A percentile compares a stretch with the other conserved stretches of the same genome.
Conservation (phyloP, 2,797 vertebrate genomes). For the Sciurus vulgaris region DNA sequence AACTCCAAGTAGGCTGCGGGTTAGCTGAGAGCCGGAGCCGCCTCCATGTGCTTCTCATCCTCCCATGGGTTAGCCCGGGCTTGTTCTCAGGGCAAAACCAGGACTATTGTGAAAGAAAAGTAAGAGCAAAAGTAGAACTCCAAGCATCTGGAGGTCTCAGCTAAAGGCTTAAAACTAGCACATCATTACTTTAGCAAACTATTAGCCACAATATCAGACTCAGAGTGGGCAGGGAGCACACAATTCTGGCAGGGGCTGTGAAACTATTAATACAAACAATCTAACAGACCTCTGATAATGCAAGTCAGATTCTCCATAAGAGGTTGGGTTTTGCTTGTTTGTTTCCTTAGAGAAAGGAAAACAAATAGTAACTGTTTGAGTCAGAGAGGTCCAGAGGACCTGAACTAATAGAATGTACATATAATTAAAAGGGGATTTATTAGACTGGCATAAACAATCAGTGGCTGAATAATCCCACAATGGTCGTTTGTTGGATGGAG, state of each 20-base stretch:
- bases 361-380: no score
- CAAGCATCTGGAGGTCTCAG: neutral
- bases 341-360: neutral
- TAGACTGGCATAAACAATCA: neutral
- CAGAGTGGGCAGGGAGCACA: no score
- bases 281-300: neutral
- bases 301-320: neutral
- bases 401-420: no score
- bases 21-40: neutral
- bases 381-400: neutral
- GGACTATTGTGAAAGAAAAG: neutral
- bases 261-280: neutral
- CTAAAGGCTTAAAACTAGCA: neutral
- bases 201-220: neutral
- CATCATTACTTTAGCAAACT: neutral
- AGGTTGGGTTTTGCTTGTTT: neutral
- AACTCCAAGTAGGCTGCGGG: neutral
- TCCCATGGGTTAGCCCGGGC: neutral
- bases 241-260: neutral
- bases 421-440: neutral
- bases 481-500: neutral
- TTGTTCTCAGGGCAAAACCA: neutral
- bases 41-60: neutral
- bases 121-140: neutral
- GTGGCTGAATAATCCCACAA: neutral